These are phyloP conservation scores for Danio tinwini DNA, from an alignment of 2,797 vertebrate species.

Conservation along the genomic window DNA sequence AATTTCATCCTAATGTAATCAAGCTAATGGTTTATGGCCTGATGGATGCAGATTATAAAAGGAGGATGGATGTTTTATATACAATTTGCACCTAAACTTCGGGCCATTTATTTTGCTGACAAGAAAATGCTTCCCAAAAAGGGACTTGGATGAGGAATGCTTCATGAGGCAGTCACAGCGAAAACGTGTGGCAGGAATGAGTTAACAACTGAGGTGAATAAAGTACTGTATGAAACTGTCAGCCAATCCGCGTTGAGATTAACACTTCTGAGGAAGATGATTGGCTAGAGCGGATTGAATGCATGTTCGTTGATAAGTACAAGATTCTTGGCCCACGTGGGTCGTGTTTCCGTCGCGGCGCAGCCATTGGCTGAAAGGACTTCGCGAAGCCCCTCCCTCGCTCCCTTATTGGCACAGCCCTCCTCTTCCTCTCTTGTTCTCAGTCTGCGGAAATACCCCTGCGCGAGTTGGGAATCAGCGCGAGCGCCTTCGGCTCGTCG, in stretches of 20 bases:
- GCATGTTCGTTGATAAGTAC: slow-evolving; percentile 62
- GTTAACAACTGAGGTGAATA: slow-evolving; percentile 80
- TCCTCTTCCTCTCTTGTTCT: slow-evolving; percentile 71
- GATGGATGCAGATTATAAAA: slow-evolving; percentile 45
- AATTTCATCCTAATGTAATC: slow-evolving; percentile 40
- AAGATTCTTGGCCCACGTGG: slow-evolving; percentile 77
- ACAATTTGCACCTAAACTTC: slow-evolving; percentile 49
- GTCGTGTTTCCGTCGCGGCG: slow-evolving; percentile 21
- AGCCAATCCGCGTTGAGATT: slow-evolving; percentile 78
- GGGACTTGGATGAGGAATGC: slow-evolving; percentile 42
- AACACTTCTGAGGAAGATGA: slow-evolving; percentile 71
- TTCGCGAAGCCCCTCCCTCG: slow-evolving; percentile 57
- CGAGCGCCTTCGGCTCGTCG: slow-evolving; percentile 68
- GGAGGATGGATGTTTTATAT: slow-evolving; percentile 46
- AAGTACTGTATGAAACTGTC: slow-evolving; percentile 70
- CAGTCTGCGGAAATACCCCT: slow-evolving; percentile 76
- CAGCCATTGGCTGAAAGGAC: slow-evolving; percentile 61
- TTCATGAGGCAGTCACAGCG: slow-evolving; percentile 60
- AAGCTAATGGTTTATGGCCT: slow-evolving; percentile 45
- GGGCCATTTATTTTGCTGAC: slow-evolving; percentile 45
- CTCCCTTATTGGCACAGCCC: slow-evolving; percentile 53
- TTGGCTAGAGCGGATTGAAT: slow-evolving; percentile 69
- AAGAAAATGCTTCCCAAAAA: slow-evolving; percentile 45
- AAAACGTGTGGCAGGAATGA: slow-evolving; percentile 71
- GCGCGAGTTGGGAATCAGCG: slow-evolving; percentile 66